These are phyloP conservation scores for Gallinago solitaria DNA, from an alignment of 2,797 vertebrate species.

Conservation along the genomic window DNA sequence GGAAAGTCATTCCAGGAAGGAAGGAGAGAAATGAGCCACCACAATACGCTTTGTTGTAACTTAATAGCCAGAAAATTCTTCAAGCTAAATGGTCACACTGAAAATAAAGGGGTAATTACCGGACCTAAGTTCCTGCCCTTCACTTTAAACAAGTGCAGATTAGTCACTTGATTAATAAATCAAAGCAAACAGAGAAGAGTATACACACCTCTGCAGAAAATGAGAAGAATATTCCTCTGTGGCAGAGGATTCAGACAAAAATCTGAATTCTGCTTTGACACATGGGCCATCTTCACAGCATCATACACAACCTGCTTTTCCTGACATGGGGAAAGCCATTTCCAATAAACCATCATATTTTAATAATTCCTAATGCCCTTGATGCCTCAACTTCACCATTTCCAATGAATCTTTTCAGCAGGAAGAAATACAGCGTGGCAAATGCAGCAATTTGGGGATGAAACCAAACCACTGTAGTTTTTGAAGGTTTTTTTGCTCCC, in stretches of 20 bases:
- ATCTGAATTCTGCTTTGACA: background rate
- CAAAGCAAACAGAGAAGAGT: background rate
- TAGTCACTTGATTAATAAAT: conserved; percentile 15
- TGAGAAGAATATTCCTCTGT: background rate
- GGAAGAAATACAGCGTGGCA: background rate
- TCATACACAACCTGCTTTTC: background rate
- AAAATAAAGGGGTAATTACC: background rate
- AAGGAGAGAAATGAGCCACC: background rate
- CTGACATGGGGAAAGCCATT: background rate
- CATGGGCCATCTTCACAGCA: background rate
- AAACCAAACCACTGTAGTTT: background rate
- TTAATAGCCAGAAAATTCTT: background rate
- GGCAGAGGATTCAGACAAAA: background rate
- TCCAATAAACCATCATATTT: background rate
- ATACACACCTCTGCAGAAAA: background rate
- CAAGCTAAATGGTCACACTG: background rate
- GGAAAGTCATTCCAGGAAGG: background rate
- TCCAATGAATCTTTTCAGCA: background rate
- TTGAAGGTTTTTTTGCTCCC: background rate
- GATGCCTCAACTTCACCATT: background rate
- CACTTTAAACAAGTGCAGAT: background rate
- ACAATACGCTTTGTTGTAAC: background rate
- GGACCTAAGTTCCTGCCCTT: background rate
- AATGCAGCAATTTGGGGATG: background rate
- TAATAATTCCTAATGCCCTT: background rate